phyloP scores from a whole-genome alignment of 2,888 invertebrate genomes.

The Apotomis capreana region DNA sequence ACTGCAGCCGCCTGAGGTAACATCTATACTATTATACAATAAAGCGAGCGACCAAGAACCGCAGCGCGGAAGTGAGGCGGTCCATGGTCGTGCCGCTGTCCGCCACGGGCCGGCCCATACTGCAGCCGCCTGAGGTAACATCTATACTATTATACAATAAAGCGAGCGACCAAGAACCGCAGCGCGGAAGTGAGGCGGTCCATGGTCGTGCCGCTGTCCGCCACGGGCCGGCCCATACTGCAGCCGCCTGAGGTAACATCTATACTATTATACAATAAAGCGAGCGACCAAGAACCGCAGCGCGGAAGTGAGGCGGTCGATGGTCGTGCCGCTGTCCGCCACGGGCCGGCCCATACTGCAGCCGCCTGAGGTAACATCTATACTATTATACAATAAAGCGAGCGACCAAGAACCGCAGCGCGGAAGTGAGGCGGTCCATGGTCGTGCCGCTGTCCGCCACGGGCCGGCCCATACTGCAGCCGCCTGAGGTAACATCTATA shows the following conservation, averaged over 20 bases:
- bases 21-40: neutral
- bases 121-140: slow-evolving; percentile 60
- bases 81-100: slow-evolving; percentile 76
- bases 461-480: slow-evolving; percentile 66
- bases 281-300: slow-evolving; percentile 88
- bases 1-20: slow-evolving; percentile 62
- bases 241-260: slow-evolving; percentile 59
- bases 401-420: slow-evolving; percentile 86
- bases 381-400: slow-evolving; percentile 65
- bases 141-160: neutral
- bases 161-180: slow-evolving; percentile 89
- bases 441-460: slow-evolving; percentile 73
- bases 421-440: slow-evolving; percentile 76
- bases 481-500: slow-evolving; percentile 57
- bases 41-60: slow-evolving; percentile 86
- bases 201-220: slow-evolving; percentile 75
- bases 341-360: slow-evolving; percentile 67
- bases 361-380: slow-evolving; percentile 56
- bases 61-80: slow-evolving; percentile 80
- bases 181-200: slow-evolving; percentile 79
- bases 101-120: slow-evolving; percentile 68
- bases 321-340: slow-evolving; percentile 75
- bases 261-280: neutral
- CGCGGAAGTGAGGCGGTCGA: slow-evolving; percentile 77
- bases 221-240: slow-evolving; percentile 69